Base-by-base conservation (phyloP, 2,888 invertebrate genomes). In the Cosmopolites sordidus region DNA sequence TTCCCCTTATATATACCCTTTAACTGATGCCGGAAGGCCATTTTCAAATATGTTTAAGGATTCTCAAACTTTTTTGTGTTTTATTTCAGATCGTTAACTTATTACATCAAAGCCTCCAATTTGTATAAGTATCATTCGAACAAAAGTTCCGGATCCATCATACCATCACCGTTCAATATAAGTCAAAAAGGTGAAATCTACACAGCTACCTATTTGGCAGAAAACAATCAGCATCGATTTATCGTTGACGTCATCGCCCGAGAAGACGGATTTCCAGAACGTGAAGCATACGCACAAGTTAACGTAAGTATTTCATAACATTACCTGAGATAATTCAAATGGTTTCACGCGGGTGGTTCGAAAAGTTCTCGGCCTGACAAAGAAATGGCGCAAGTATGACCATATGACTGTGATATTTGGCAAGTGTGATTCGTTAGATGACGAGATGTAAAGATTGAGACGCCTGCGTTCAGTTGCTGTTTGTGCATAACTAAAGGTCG, bases 211-310 rank as follows among this genome's bases (percentile, higher is more conserved):
- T 87, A 87, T 65, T 86, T 93, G 83, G 86, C 89, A 0, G 92
- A 93, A 68, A 93, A 92, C 72, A 89, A 89, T 67, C 91, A 92
- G 64, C 90, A 92, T 67, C 77, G 91, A 42, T 94, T 94, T 68
- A 83, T 89, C 51, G 77, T 93, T 46, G 89, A 91, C 66, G 81
- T 93, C 40, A 81, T 90, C 8, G 93, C 92, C 0, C 86, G 87
- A 55, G 93, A 94, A 70, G 76, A 81, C 1, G 87, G 89, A 1
- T 80, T 83, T 11, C 92, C 93, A 0, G 86, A 87, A 65, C 75
- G 91, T 55, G 86, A 85, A 62, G 86, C 89, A 1, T 81, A 80
- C 44, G 79, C 91, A 0, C 84, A 84, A 75, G 86, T 92, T 55
- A 85, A 87, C 69, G 91, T 91, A 71, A 81, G 85, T 78, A 48